A percentile compares a stretch with the other conserved stretches of the same genome.
These are phyloP conservation scores for Idaea dimidiata DNA, from an alignment of 2,888 invertebrate genomes.

Conservation along the genomic window DNA sequence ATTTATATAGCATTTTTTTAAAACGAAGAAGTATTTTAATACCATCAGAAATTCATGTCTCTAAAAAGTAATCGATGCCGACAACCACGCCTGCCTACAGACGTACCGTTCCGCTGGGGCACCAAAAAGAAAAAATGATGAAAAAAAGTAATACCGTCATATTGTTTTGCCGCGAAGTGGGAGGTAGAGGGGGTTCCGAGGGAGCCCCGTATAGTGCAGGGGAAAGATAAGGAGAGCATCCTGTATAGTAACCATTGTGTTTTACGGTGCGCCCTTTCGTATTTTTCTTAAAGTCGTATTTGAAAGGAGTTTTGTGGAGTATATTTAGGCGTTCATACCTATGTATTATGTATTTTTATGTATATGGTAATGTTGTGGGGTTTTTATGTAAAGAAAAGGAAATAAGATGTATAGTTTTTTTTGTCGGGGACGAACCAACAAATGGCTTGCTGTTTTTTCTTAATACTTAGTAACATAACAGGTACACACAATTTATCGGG, in stretches of 20 bases:
- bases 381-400: slow-evolving; percentile 5
- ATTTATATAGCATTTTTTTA: not conserved
- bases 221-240: slow-evolving; percentile 66
- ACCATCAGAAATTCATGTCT: not conserved
- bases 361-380: not conserved
- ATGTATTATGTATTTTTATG: slow-evolving; percentile 8
- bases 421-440: no score
- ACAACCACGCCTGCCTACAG: not conserved
- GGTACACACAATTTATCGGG: no score
- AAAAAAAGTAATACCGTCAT: slow-evolving; percentile 80
- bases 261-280: slow-evolving; percentile 56
- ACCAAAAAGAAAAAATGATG: slow-evolving; percentile 67
- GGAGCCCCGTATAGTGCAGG: slow-evolving; percentile 68
- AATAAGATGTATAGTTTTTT: not conserved
- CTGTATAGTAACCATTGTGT: slow-evolving; percentile 63
- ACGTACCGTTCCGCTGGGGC: not conserved
- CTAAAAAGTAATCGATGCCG: not conserved
- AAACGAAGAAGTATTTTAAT: not conserved
- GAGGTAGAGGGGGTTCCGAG: slow-evolving; percentile 43
- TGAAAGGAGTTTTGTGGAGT: slow-evolving; percentile 46
- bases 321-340: slow-evolving; percentile 1
- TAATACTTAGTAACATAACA: not conserved
- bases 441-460: no score
- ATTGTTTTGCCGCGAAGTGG: slow-evolving; percentile 77
- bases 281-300: slow-evolving; percentile 53